These are phyloP conservation scores for Helicolenus hilgendorfi DNA, from an alignment of 2,797 vertebrate species.

Conservation along the genomic window DNA sequence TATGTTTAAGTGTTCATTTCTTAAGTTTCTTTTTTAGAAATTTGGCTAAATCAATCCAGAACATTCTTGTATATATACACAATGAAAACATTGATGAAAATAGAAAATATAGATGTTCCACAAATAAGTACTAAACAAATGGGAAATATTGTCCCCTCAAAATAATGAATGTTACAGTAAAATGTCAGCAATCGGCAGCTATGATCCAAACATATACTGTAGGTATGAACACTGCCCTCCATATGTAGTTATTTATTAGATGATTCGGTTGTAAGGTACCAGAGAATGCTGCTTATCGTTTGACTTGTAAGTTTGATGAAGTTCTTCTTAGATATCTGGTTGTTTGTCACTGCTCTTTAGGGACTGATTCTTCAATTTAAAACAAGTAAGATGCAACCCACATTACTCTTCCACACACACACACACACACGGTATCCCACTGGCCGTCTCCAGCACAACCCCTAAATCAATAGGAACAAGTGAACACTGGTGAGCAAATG, in stretches of 20 bases:
- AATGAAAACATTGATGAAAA: too few species aligned
- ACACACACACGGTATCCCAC: conserved; percentile 21
- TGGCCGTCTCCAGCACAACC: conserved; percentile 55
- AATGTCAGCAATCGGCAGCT: background rate
- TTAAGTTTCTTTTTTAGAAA: too few species aligned
- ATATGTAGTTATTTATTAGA: conserved; percentile 5
- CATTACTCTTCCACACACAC: conserved; percentile 26
- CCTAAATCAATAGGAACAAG: conserved; percentile 83
- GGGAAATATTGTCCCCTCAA: background rate
- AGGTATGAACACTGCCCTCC: background rate
- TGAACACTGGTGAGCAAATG: conserved; percentile 83
- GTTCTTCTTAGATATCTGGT: conserved; percentile 21
- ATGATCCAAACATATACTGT: background rate
- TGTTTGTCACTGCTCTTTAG: conserved; percentile 42
- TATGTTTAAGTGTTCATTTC: too few species aligned
- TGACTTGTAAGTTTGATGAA: conserved; percentile 29
- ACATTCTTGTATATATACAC: too few species aligned
- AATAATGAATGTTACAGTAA: background rate
- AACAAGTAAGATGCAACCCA: conserved; percentile 28
- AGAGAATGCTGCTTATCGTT: conserved; percentile 6
- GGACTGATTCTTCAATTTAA: conserved; percentile 65
- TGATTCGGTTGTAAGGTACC: background rate
- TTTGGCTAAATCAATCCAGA: too few species aligned
- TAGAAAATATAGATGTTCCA: background rate
- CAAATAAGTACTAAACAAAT: background rate